phyloP scores from a whole-genome alignment of 2,888 invertebrate species.

The Erynnis tages region DNA sequence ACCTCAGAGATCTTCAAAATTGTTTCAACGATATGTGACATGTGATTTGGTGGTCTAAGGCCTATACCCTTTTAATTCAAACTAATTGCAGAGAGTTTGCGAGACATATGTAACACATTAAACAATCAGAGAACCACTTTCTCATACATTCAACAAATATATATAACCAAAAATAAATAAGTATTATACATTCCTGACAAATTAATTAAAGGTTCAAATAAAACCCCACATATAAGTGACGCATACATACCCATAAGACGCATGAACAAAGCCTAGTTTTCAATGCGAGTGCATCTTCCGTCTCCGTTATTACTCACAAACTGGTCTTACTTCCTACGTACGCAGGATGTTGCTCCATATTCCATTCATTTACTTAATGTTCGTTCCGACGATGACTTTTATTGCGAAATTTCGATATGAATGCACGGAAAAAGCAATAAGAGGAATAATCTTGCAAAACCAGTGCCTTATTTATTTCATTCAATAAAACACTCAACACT shows the following conservation, averaged over 20 bases:
- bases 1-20: too few species aligned
- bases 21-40: too few species aligned
- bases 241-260: not conserved
- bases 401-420: constrained; percentile 59
- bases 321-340: constrained; percentile 69
- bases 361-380: constrained; percentile 71
- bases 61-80: too few species aligned
- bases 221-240: not conserved
- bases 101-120: too few species aligned
- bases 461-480: constrained; percentile 5
- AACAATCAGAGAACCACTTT: too few species aligned
- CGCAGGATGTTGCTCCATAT: constrained; percentile 77
- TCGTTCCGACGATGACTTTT: constrained; percentile 50
- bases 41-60: too few species aligned
- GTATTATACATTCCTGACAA: too few species aligned
- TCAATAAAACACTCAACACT: not conserved
- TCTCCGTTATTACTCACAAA: constrained; percentile 70
- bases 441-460: not conserved
- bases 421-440: constrained; percentile 36
- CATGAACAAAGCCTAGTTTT: constrained; percentile 17
- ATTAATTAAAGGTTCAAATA: too few species aligned
- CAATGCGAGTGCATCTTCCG: constrained; percentile 45
- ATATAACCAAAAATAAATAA: too few species aligned
- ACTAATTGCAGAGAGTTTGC: too few species aligned
- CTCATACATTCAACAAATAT: too few species aligned